Conservation (phyloP, 2,113 vertebrate species). For the Myrmecophaga tridactyla region DNA sequence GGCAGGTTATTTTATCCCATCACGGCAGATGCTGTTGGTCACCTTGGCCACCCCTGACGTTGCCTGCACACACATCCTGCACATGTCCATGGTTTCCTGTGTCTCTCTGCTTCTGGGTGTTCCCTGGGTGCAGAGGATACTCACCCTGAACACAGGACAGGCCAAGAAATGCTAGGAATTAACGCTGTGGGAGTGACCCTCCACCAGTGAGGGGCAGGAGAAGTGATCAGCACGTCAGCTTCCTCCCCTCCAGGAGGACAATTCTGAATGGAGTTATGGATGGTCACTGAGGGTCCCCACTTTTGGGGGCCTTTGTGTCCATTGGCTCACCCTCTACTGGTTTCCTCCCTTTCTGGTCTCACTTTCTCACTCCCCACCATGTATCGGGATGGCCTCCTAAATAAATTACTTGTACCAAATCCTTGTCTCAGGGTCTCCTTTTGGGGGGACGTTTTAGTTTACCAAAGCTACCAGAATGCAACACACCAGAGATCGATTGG, state of each 20-base stretch:
- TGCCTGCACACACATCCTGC: not conserved
- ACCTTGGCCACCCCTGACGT: not conserved
- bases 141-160: not conserved
- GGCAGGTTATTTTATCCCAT: not conserved
- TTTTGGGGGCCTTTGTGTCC: not conserved
- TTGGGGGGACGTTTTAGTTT: no score
- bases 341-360: not conserved
- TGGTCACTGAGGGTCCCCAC: not conserved
- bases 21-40: not conserved
- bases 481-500: no score
- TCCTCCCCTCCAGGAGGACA: not conserved
- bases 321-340: not conserved
- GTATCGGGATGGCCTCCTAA: no score
- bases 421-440: not conserved
- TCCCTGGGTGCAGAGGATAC: no score
- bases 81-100: no score
- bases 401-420: not conserved
- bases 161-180: no score
- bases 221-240: accelerated
- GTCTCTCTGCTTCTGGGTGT: not conserved
- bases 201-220: accelerated
- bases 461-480: no score
- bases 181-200: not conserved
- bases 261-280: not conserved
- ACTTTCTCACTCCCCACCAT: no score